Evolutionary conservation across 2,113 vertebrate genomes (phyloP), one percentile per base, ranked within the genome.

Genomic region (Xenopus borealis): DNA sequence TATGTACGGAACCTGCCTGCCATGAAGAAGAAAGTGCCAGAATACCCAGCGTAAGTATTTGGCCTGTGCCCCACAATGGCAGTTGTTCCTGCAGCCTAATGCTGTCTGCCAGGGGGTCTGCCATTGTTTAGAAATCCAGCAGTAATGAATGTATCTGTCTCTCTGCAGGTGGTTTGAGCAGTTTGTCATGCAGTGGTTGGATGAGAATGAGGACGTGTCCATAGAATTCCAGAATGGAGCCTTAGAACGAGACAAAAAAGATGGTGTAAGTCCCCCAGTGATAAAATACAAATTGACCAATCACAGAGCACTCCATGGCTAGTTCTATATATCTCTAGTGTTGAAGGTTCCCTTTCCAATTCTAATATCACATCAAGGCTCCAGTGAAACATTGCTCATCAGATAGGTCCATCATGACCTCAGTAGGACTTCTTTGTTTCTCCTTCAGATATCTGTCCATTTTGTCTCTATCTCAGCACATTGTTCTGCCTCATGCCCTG

Each of bases 111-210:
- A 7, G 7, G 12, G 45, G 6, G 6, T 7, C 12, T 12, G 7
- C n/a, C n/a, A n/a, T n/a, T n/a, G n/a, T n/a, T n/a, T n/a, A n/a
- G n/a, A n/a, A 7, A 46, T n/a, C 45, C 12, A 46, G 12, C 12
- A n/a, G n/a, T n/a, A n/a, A n/a, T n/a, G n/a, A n/a, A 46, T 46
- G 7, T 50, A 10, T 50, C 3, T 14, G 4, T 20, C 4, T 58
- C 10, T 9, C 10, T 80, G 6, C 81, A 98, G 97, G 59, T 99
- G 97, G 96, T 99, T 98, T 85, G 87, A 96, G 70, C 95, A 94
- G 79, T 98, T 98, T 83, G 97, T 98, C 79, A 89, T 98, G n/a
- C 96, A 99, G 79, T 99, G 97, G 97, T 83, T 99, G 85, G 93
- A 95, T 33, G 96, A 99, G 87, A 99, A 99, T 65, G 97, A 99